Evolutionary conservation across 2,113 vertebrate genomes (phyloP), one percentile per base, ranked within the genome.

Genomic region (Cyanoderma ruficeps): DNA sequence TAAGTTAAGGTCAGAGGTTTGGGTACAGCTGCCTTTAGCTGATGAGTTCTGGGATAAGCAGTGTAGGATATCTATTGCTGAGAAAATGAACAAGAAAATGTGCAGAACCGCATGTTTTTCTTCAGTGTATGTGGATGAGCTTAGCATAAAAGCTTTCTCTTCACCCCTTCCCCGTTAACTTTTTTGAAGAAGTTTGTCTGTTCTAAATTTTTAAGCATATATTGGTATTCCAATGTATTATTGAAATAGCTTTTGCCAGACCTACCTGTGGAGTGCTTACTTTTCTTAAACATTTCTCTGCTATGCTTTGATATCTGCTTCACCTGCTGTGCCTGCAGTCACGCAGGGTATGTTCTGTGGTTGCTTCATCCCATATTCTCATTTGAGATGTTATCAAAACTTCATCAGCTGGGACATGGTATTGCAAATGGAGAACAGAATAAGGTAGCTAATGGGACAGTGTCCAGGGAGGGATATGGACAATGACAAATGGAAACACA

Each of bases 1-100:
- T 77, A 95, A 93, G 94, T 91, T 94, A 87, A 90, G 84, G 67
- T 93, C 64, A 85, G 67, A 92, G 63, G 90, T 94, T 95, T 84
- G 83, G 65, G 31, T 85, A 92, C 16, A 90, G 59, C 72, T 74
- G 44, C 60, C 42, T 93, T 90, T 59, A 76, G 64, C 80, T 95
- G 83, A 96, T 74, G 71, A 96, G n/a, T 82, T 95, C 61, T 86
- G 65, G 64, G 72, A 93, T 84, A 93, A 94, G 65, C 68, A 83
- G n/a, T 25, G 69, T 56, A 91, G 49, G 64, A 55, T 95, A 41
- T 65, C 44, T 79, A 2, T 21, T 46, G 60, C 56, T 88, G 23
- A 49, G 47, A 49, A 49, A 49, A 24, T 49, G 55, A 47, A 12
- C 52, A 86, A 59, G 50, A 89, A 93, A 94, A 81, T 8, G 12